These are phyloP conservation scores for Acronicta aceris DNA, from an alignment of 2,888 invertebrate species.

Conservation along the genomic window DNA sequence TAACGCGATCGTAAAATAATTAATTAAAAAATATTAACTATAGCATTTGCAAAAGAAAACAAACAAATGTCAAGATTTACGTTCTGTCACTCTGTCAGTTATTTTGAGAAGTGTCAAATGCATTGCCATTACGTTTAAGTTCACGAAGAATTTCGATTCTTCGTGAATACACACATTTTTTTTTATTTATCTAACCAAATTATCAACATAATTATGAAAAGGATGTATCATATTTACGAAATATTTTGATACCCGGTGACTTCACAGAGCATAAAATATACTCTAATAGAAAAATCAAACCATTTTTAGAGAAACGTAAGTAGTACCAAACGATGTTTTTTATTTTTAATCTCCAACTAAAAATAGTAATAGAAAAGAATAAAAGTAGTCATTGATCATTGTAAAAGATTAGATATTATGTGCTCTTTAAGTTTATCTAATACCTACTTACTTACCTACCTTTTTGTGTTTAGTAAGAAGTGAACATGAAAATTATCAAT, in stretches of 20 bases:
- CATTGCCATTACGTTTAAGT: slow-evolving; percentile 6
- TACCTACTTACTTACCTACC: neutral
- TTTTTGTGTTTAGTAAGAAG: neutral
- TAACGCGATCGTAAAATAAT: slow-evolving; percentile 38
- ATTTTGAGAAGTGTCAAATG: slow-evolving; percentile 5
- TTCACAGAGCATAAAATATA: no score
- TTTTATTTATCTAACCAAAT: no score
- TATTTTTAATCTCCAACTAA: no score
- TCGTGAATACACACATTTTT: no score
- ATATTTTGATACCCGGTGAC: no score
- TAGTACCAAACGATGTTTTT: no score
- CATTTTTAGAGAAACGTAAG: no score
- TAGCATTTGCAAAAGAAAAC: neutral
- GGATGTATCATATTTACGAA: no score
- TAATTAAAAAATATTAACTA: slow-evolving; percentile 51
- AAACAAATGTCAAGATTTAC: neutral
- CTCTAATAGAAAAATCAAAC: no score
- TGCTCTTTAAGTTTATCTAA: neutral
- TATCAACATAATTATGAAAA: no score
- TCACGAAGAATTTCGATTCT: slow-evolving; percentile 12
- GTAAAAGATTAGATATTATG: slow-evolving; percentile 34
- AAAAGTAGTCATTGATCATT: slow-evolving; percentile 20
- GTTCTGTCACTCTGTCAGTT: no score
- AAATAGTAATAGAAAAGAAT: neutral
- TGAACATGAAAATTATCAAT: slow-evolving; percentile 13